Conservation (phyloP, 1,140 invertebrate genomes). For the Bombus turneri region DNA sequence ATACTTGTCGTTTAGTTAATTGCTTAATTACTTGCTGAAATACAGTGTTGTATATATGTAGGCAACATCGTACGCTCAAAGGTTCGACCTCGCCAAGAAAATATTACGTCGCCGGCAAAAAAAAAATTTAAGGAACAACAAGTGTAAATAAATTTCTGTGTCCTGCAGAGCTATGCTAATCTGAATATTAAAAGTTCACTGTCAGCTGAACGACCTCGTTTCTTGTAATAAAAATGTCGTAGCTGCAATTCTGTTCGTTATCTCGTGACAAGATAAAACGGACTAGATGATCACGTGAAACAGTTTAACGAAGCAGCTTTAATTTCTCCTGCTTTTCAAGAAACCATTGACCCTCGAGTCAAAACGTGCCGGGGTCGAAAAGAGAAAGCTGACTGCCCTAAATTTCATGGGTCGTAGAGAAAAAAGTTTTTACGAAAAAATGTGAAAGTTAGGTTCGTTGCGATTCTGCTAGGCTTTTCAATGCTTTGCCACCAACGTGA, state of each 20-base stretch:
- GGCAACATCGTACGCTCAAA: too few relatives aligned
- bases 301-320: background rate
- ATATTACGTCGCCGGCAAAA: accelerated
- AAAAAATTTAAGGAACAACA: background rate
- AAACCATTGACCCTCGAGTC: background rate
- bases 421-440: constrained; percentile 75
- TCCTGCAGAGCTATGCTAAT: background rate
- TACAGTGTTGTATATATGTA: background rate
- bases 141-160: background rate
- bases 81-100: background rate
- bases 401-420: constrained; percentile 53
- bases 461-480: constrained; percentile 12
- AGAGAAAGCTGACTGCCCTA: constrained; percentile 30
- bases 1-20: background rate
- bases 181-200: background rate
- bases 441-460: constrained; percentile 75
- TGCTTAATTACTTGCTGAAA: background rate
- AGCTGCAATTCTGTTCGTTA: background rate
- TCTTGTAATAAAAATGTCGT: background rate
- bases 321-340: background rate
- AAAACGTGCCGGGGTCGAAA: constrained; percentile 1
- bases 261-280: background rate
- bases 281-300: background rate
- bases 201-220: background rate
- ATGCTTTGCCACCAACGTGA: constrained; percentile 47